Evolutionary conservation across 2,797 vertebrate species (phyloP).

Genomic region (Chelon auratus): DNA sequence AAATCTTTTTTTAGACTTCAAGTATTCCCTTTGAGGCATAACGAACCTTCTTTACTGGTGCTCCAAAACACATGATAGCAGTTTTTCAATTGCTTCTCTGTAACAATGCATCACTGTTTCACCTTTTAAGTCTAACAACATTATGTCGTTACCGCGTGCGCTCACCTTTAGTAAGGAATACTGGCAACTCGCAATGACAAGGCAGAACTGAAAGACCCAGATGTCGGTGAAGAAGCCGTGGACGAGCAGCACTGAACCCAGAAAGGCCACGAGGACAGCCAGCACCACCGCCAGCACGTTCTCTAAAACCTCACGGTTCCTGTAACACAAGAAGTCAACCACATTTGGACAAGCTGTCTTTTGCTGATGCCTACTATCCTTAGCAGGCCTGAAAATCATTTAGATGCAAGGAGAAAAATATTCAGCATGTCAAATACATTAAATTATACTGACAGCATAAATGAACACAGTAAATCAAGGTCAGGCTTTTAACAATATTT

Average conservation of each 20-base stretch:
- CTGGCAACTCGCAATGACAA: constrained; percentile 98
- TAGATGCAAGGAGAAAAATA: background rate
- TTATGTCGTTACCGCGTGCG: background rate
- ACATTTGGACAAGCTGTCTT: background rate
- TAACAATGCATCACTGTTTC: constrained; percentile 10
- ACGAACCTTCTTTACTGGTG: background rate
- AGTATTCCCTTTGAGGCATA: constrained; percentile 1
- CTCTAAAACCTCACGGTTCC: constrained; percentile 97
- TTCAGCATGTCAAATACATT: too few relatives aligned
- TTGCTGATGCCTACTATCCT: background rate
- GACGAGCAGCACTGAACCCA: constrained; percentile 96
- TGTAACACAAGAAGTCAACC: constrained; percentile 62
- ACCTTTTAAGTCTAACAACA: background rate
- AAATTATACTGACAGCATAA: too few relatives aligned
- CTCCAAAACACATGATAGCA: constrained; percentile 3
- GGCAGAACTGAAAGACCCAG: constrained; percentile 99
- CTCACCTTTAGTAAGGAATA: constrained; percentile 97
- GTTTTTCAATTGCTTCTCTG: background rate
- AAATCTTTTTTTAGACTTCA: background rate
- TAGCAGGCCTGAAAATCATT: background rate
- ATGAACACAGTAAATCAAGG: too few relatives aligned
- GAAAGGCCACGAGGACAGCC: constrained; percentile 96
- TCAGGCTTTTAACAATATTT: too few relatives aligned
- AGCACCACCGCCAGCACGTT: constrained; percentile 94
- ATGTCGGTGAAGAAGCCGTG: constrained; percentile 98